phyloP scores from a whole-genome alignment of 2,888 invertebrate species.

The Netelia inedita region DNA sequence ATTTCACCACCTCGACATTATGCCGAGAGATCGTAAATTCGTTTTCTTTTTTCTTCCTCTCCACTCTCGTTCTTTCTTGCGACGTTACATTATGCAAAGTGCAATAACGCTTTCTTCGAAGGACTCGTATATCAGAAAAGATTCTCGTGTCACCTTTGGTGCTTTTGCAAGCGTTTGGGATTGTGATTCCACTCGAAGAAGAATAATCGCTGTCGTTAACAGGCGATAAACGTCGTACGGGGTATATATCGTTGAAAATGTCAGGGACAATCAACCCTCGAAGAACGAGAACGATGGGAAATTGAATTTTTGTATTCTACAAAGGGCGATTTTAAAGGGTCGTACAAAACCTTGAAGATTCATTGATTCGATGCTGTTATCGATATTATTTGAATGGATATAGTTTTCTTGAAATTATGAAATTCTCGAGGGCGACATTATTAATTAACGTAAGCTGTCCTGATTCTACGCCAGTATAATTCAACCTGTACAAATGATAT shows the following conservation, averaged over 20 bases:
- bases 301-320: background rate
- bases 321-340: background rate
- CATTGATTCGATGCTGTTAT: background rate
- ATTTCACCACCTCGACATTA: constrained; percentile 60
- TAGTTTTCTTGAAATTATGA: background rate
- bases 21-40: constrained; percentile 62
- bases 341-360: background rate
- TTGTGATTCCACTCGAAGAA: constrained; percentile 36
- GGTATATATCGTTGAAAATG: constrained; percentile 24
- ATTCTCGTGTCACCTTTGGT: constrained; percentile 29
- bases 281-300: constrained; percentile 1
- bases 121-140: background rate
- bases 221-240: constrained; percentile 18
- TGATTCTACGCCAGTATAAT: too few species aligned
- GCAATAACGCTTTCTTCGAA: constrained; percentile 33
- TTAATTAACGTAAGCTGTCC: constrained; percentile 8
- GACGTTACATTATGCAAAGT: constrained; percentile 65
- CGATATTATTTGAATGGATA: background rate
- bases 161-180: constrained; percentile 16
- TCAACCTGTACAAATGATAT: background rate
- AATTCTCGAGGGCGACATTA: constrained; percentile 13
- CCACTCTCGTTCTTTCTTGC: constrained; percentile 1
- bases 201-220: constrained; percentile 46
- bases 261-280: constrained; percentile 14
- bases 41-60: background rate